These are phyloP conservation scores for Cladorhizidae sp. DNA, from an alignment of 37 sponge, comb jelly and placozoan species.

Conservation along the genomic window DNA sequence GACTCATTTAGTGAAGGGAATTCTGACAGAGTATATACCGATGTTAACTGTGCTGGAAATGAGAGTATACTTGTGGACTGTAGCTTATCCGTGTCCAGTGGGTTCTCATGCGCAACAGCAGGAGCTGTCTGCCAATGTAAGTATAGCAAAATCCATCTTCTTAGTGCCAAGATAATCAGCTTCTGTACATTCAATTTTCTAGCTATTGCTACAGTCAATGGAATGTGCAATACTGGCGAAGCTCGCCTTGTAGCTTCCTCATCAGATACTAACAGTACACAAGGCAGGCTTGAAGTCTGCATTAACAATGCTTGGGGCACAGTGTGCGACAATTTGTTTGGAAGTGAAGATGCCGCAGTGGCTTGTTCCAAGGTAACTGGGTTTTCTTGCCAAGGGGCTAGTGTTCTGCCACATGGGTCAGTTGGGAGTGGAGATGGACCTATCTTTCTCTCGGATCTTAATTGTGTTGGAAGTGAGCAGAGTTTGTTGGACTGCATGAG, in stretches of 20 bases:
- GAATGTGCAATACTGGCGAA: conserved; percentile 14
- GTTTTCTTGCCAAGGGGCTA: background rate
- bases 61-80: conserved; percentile 27
- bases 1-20: conserved; percentile 27
- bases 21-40: background rate
- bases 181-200: background rate
- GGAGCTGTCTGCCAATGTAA: conserved; percentile 28
- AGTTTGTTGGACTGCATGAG: conserved; percentile 14
- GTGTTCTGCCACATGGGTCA: background rate
- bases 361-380: conserved; percentile 19
- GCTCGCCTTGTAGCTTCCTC: background rate
- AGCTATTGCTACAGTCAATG: background rate
- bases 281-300: conserved; percentile 39
- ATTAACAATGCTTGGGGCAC: conserved; percentile 58
- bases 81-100: background rate
- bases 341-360: conserved; percentile 17
- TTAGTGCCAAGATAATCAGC: background rate
- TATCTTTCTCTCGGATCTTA: conserved; percentile 18
- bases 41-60: conserved; percentile 26
- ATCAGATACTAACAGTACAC: background rate
- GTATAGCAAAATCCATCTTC: background rate
- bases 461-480: conserved; percentile 19
- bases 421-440: conserved; percentile 15
- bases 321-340: conserved; percentile 21
- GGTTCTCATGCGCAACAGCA: conserved; percentile 7